Evolutionary conservation across 2,797 vertebrate species (phyloP), one percentile per base, ranked within the genome.

Genomic region (Hozukius guyotensis): DNA sequence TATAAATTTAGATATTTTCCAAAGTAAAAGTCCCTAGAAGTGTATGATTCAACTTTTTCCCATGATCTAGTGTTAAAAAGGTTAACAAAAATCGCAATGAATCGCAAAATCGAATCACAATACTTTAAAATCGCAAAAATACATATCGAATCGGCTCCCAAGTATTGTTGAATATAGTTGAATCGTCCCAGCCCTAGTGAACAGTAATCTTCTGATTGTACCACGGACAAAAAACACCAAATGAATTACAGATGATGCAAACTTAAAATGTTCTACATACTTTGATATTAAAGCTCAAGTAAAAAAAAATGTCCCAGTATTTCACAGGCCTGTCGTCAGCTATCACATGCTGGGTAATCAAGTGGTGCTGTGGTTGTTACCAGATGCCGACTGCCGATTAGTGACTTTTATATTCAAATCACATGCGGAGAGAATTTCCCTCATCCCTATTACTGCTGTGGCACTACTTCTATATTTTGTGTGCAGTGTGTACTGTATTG

Each of bases 341-440:
- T 56, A 56, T 63, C 42, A 14, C 32, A 57, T 2, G 25, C 60
- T 13, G 65, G 71, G 24, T 31, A 82, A 55, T 78, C 46, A 71
- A 68, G 71, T 81, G 57, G 7, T 57, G 25, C 62, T 53, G 72
- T 25, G 31, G 57, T 61, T 78, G 38, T 71, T 73, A 57, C 5
- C 11, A 63, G 65, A 85, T 80, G 65, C 67, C 25, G 70, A 74
- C 69, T 81, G 70, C 77, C 67, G 75, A 87, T 87, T 72, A 77
- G 75, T 63, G 42, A 75, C 74, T 64, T 85, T 62, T 67, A 66
- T 82, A 85, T 87, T 88, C 77, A 72, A 72, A 90, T 83, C 73
- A 78, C 80, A 87, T 52, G 76, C 75, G n/a, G 71, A 62, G 78
- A 81, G 72, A 68, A 61, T 55, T 72, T 8, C 72, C 64, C 56